Evolutionary conservation across 2,797 vertebrate species (phyloP).

Genomic region (Sphenodon punctatus): DNA sequence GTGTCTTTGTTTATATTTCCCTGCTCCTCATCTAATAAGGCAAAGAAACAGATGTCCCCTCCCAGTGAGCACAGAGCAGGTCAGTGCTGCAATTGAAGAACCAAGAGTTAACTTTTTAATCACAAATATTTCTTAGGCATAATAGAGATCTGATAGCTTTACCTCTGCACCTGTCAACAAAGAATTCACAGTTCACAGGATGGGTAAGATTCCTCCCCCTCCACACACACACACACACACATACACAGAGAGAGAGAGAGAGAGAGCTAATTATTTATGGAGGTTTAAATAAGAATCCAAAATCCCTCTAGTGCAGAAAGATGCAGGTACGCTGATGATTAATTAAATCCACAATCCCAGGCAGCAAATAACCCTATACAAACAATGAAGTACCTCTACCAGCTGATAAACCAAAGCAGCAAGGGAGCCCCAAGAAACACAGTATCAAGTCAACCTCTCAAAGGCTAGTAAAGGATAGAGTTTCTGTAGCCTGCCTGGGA

Average conservation of each 20-base stretch:
- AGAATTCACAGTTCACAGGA: background rate
- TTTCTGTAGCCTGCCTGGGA: too few relatives aligned
- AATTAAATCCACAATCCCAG: slow-evolving; percentile 33
- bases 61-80: background rate
- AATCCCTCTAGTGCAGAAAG: background rate
- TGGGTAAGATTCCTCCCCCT: background rate
- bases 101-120: slow-evolving; percentile 7
- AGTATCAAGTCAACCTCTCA: too few relatives aligned
- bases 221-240: background rate
- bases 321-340: background rate
- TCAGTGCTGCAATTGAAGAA: background rate
- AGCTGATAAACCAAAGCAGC: background rate
- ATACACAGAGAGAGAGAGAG: too few relatives aligned
- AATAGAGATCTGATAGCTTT: background rate
- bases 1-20: slow-evolving; percentile 37
- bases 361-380: background rate
- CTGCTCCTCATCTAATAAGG: slow-evolving; percentile 34
- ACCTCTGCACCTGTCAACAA: background rate
- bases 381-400: slow-evolving; percentile 21
- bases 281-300: background rate
- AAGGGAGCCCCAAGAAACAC: background rate
- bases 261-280: slow-evolving; percentile 18
- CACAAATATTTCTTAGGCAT: background rate
- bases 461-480: too few relatives aligned
- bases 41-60: slow-evolving; percentile 14